phyloP scores from a whole-genome alignment of 2,888 invertebrate genomes.

The Macaria liturata region DNA sequence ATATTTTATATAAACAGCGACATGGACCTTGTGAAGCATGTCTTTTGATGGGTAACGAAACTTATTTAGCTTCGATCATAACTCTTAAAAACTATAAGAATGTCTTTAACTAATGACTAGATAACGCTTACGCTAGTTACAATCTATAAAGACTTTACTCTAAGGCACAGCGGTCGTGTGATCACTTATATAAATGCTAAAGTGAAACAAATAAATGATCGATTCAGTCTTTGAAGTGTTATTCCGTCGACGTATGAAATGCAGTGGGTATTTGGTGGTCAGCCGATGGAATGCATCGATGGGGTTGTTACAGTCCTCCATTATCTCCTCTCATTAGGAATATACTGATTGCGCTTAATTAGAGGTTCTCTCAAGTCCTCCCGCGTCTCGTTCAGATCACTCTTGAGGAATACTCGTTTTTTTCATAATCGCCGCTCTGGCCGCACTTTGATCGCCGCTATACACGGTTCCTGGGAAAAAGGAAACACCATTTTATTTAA shows the following conservation, averaged over 20 bases:
- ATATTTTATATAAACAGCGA: slow-evolving; percentile 30
- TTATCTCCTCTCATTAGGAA: slow-evolving; percentile 82
- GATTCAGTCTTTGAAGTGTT: slow-evolving; percentile 74
- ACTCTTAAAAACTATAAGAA: slow-evolving; percentile 24
- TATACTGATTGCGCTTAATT: slow-evolving; percentile 83
- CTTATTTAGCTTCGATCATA: slow-evolving; percentile 38
- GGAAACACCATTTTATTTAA: slow-evolving; percentile 51
- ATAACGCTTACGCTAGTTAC: slow-evolving; percentile 64
- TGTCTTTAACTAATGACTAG: slow-evolving; percentile 74
- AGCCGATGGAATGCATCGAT: slow-evolving; percentile 76
- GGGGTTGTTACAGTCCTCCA: slow-evolving; percentile 78
- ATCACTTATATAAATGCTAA: slow-evolving; percentile 76
- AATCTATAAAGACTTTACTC: slow-evolving; percentile 52
- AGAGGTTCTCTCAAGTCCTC: slow-evolving; percentile 72
- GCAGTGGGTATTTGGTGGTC: slow-evolving; percentile 67
- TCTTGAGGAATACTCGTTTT: slow-evolving; percentile 77
- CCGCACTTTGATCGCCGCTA: slow-evolving; percentile 78
- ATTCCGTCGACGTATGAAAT: slow-evolving; percentile 70
- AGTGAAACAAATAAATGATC: slow-evolving; percentile 69
- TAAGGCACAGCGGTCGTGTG: slow-evolving; percentile 77
- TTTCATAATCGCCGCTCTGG: slow-evolving; percentile 80
- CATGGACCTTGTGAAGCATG: slow-evolving; percentile 31
- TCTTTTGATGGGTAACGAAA: slow-evolving; percentile 33
- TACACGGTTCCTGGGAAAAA: slow-evolving; percentile 73
- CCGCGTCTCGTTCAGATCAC: slow-evolving; percentile 60